These are phyloP conservation scores for Alcedo atthis DNA, from an alignment of 2,797 vertebrate genomes.

Conservation along the genomic window DNA sequence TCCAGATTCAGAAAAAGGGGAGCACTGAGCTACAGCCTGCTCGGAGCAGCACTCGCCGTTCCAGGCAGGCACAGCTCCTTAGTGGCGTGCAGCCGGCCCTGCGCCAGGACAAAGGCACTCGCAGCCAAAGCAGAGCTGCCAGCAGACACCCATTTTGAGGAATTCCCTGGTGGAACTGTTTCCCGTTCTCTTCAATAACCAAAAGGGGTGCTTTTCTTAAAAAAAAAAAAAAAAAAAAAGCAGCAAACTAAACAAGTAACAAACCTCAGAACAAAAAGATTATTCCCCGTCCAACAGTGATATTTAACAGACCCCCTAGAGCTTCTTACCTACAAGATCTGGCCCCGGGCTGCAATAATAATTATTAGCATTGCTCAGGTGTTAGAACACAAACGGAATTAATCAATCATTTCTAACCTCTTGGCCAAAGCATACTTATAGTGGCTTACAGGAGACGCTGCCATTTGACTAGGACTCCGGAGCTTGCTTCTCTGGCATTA, in stretches of 20 bases:
- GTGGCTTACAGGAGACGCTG: not conserved
- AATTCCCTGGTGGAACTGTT: not conserved
- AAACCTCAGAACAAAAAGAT: not conserved
- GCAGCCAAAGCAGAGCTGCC: not conserved
- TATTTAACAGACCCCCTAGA: not conserved
- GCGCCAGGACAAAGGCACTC: no score
- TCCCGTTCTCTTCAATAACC: not conserved
- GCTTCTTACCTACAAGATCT: not conserved
- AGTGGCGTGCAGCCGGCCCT: fast-evolving
- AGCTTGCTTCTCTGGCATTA: fast-evolving
- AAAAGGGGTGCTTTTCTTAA: not conserved
- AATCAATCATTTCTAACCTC: not conserved
- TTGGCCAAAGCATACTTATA: not conserved
- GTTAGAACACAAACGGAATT: not conserved
- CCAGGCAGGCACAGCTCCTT: not conserved
- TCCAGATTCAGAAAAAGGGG: not conserved
- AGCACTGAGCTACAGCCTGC: fast-evolving
- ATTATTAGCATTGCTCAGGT: not conserved
- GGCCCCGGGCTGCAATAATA: not conserved
- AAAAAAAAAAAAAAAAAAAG: not conserved
- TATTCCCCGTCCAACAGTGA: not conserved
- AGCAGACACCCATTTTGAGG: not conserved
- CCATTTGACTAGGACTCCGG: fast-evolving
- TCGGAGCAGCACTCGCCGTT: not conserved
- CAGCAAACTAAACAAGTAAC: not conserved